Evolutionary conservation across 2,113 vertebrate genomes (phyloP).

Genomic region (Pachypanchax playfairii): DNA sequence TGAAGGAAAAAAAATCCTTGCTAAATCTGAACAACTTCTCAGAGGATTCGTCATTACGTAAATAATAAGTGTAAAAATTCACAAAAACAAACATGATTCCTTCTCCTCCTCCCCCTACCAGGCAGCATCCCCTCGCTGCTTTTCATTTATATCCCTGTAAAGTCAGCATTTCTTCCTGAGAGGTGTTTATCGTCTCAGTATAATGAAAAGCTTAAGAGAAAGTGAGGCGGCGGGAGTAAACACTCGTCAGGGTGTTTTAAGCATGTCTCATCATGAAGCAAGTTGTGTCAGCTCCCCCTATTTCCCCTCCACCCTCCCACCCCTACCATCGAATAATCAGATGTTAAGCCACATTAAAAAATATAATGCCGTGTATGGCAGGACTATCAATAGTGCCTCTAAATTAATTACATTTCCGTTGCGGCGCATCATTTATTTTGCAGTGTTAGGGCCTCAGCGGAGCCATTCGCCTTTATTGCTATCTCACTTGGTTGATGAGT

Average conservation of each 20-base stretch:
- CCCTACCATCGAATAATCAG: conserved; percentile 87
- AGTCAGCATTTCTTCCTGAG: conserved; percentile 54
- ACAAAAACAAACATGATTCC: conserved; percentile 33
- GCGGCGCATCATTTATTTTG: conserved; percentile 99
- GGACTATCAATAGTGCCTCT: conserved; percentile 99
- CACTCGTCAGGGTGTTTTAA: conserved; percentile 72
- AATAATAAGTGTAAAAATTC: conserved; percentile 28
- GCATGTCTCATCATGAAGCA: conserved; percentile 74
- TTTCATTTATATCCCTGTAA: conserved; percentile 46
- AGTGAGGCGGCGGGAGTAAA: conserved; percentile 71
- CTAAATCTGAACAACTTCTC: conserved; percentile 13
- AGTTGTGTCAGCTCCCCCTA: conserved; percentile 54
- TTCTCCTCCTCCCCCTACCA: conserved; percentile 29
- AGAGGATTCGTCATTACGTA: conserved; percentile 17
- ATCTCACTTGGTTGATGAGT: conserved; percentile 94
- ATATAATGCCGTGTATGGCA: conserved; percentile 96
- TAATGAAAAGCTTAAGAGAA: conserved; percentile 82
- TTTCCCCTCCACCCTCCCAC: conserved; percentile 39
- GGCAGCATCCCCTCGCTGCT: conserved; percentile 24
- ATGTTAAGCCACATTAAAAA: conserved; percentile 98
- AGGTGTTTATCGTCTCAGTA: conserved; percentile 66
- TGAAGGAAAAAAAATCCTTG: background rate
- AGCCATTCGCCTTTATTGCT: conserved; percentile 98
- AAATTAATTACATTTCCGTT: conserved; percentile 99
- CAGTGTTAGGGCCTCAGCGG: conserved; percentile 94